Evolutionary conservation across 2,888 invertebrate genomes (phyloP).

Genomic region (Pegoplata infirma): DNA sequence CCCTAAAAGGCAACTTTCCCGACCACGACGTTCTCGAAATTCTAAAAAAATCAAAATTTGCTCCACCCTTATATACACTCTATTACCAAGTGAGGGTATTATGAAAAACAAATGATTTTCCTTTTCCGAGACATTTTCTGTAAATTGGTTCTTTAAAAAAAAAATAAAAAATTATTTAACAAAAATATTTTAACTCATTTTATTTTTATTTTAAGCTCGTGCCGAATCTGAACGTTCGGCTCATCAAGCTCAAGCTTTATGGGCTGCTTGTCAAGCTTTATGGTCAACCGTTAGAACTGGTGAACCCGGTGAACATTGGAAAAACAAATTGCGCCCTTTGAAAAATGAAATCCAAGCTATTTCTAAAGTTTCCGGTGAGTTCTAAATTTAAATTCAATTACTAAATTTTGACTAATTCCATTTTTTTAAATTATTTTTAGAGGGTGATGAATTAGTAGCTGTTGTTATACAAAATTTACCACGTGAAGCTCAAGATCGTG

Average conservation of each 20-base stretch:
- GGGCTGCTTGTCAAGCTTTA: conserved; percentile 95
- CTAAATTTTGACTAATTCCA: not conserved
- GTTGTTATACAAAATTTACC: conserved; percentile 89
- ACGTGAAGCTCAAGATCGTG: conserved; percentile 85
- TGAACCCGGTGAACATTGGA: conserved; percentile 80
- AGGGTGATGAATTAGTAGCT: conserved; percentile 88
- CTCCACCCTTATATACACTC: no score
- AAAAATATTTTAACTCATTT: conserved; percentile 8
- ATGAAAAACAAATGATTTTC: no score
- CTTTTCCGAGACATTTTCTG: no score
- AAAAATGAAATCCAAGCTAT: conserved; percentile 86
- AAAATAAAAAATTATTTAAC: no score
- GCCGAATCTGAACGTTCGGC: conserved; percentile 86
- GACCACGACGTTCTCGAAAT: no score
- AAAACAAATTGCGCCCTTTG: conserved; percentile 82
- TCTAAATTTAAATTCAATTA: not conserved
- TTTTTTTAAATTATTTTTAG: conserved; percentile 73
- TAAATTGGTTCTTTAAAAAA: no score
- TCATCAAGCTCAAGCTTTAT: conserved; percentile 90
- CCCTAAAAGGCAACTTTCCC: no score
- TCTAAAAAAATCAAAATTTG: no score
- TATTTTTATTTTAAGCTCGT: conserved; percentile 79
- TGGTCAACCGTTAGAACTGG: conserved; percentile 86
- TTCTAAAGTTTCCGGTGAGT: conserved; percentile 85
- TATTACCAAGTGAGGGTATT: no score